phyloP scores from a whole-genome alignment of 1,140 invertebrate genomes.

The Drosophila gunungcola region DNA sequence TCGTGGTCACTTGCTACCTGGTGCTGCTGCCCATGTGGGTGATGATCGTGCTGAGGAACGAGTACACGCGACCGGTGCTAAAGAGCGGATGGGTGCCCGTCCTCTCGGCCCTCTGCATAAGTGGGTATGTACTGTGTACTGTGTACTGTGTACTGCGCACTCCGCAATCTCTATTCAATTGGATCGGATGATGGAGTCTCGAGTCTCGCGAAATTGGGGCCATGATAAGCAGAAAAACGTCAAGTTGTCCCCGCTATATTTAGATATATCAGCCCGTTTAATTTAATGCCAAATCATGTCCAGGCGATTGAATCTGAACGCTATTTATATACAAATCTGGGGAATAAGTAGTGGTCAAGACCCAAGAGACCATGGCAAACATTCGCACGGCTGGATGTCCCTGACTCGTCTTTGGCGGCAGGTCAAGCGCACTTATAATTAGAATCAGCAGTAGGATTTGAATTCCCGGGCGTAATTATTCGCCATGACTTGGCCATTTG shows the following conservation, averaged over 20 bases:
- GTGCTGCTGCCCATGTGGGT: constrained; percentile 92
- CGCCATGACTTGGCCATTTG: constrained; percentile 23
- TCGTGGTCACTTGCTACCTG: constrained; percentile 88
- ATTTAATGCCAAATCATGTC: constrained; percentile 40
- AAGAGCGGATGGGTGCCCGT: constrained; percentile 94
- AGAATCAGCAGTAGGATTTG: constrained; percentile 31
- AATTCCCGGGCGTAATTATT: constrained; percentile 19
- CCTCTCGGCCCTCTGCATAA: constrained; percentile 93
- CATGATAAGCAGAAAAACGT: constrained; percentile 62
- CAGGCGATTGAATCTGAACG: constrained; percentile 2
- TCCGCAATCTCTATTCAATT: background rate
- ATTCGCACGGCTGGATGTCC: constrained; percentile 7
- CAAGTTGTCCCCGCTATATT: constrained; percentile 29
- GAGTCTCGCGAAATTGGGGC: constrained; percentile 36
- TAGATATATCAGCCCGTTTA: constrained; percentile 18
- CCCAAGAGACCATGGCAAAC: constrained; percentile 7
- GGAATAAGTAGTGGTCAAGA: constrained; percentile 13
- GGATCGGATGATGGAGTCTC: constrained; percentile 10
- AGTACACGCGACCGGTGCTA: constrained; percentile 91
- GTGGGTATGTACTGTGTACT: constrained; percentile 87
- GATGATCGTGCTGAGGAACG: constrained; percentile 90
- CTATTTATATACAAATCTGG: constrained; percentile 21
- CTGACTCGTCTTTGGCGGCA: constrained; percentile 15
- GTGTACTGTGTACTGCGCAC: constrained; percentile 12
- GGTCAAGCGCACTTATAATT: constrained; percentile 40